Evolutionary conservation across 92 coral and sea anemone species (phyloP).

Genomic region (Porites lobata): DNA sequence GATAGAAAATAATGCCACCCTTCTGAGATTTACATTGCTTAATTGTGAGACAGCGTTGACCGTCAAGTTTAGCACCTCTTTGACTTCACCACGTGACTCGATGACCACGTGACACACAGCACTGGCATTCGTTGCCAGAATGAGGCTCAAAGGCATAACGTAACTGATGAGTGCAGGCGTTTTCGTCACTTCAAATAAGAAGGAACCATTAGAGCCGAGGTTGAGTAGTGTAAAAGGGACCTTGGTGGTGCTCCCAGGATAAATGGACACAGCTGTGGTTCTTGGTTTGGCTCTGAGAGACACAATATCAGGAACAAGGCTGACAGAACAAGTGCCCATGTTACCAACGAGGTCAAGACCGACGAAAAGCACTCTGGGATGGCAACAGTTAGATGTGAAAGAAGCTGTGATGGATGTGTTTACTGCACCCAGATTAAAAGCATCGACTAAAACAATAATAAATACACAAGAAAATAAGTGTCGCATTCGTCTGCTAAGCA

Average conservation of each 20-base stretch:
- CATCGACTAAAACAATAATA: conserved; percentile 13
- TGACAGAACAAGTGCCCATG: conserved; percentile 47
- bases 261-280: conserved; percentile 20
- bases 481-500: too few species aligned
- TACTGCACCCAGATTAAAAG: conserved; percentile 29
- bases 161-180: conserved; percentile 15
- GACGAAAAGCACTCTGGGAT: conserved; percentile 27
- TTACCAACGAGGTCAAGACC: conserved; percentile 56
- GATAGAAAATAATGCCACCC: not conserved
- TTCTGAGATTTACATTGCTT: not conserved
- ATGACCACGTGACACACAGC: conserved; percentile 24
- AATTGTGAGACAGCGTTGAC: conserved; percentile 29
- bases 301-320: conserved; percentile 49
- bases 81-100: conserved; percentile 9
- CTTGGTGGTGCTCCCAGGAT: conserved; percentile 29
- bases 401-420: conserved; percentile 35
- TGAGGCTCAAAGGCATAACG: conserved; percentile 53
- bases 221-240: conserved; percentile 52
- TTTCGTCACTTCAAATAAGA: conserved; percentile 34
- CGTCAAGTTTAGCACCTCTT: not conserved
- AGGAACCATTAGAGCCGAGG: conserved; percentile 45
- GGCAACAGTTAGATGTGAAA: conserved; percentile 48
- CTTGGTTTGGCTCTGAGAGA: conserved; percentile 21
- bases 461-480: not conserved
- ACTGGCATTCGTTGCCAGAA: conserved; percentile 16